Evolutionary conservation across 1,140 invertebrate species (phyloP).

Genomic region (Scaptomyza hsui): DNA sequence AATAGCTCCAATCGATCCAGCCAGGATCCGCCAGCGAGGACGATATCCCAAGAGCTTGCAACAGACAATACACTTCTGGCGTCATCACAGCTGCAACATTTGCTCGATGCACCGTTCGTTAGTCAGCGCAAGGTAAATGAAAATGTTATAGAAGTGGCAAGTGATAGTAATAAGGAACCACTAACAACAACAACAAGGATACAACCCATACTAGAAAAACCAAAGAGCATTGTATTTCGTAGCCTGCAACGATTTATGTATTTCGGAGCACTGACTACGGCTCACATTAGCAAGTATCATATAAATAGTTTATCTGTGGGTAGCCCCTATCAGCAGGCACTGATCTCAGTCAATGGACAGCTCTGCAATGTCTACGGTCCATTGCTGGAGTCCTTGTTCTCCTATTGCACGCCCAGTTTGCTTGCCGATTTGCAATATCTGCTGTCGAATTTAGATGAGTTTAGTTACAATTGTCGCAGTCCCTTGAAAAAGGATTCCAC

Average conservation of each 20-base stretch:
- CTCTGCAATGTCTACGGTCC: constrained; percentile 43
- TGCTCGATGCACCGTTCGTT: constrained; percentile 31
- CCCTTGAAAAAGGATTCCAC: background rate
- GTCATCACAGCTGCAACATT: constrained; percentile 40
- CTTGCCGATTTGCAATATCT: constrained; percentile 36
- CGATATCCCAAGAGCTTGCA: constrained; percentile 54
- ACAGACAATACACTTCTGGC: constrained; percentile 47
- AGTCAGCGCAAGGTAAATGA: constrained; percentile 53
- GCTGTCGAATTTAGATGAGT: constrained; percentile 37
- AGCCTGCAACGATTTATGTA: constrained; percentile 33
- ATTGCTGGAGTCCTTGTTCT: constrained; percentile 39
- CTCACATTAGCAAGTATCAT: constrained; percentile 34
- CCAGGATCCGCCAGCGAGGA: background rate
- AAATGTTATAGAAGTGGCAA: background rate
- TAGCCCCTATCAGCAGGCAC: constrained; percentile 37
- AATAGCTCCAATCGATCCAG: background rate
- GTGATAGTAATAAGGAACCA: constrained; percentile 4
- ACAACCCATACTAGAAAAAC: background rate
- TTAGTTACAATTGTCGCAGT: constrained; percentile 23
- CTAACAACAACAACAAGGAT: background rate
- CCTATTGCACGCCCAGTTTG: constrained; percentile 16
- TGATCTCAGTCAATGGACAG: constrained; percentile 26
- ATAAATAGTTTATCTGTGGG: constrained; percentile 43
- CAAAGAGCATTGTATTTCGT: constrained; percentile 30
- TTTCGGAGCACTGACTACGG: constrained; percentile 19